Evolutionary conservation across 2,797 vertebrate genomes (phyloP).

Genomic region (Triplophysa bombifrons): DNA sequence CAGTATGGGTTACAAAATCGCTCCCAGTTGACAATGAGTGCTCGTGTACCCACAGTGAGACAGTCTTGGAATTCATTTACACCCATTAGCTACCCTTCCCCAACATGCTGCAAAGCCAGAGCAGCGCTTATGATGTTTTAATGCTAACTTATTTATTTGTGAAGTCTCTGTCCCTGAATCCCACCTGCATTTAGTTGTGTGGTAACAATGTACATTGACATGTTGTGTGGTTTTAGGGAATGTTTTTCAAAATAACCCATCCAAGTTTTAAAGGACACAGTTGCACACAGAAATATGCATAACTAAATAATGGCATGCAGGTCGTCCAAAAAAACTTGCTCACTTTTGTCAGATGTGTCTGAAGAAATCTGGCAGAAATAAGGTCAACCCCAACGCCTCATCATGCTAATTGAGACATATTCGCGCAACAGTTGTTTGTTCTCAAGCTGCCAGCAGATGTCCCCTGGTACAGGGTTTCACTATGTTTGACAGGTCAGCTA

Average conservation of each 20-base stretch:
- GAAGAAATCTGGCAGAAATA: neutral
- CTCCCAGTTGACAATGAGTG: constrained; percentile 67
- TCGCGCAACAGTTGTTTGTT: constrained; percentile 83
- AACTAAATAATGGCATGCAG: neutral
- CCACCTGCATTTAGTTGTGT: constrained; percentile 55
- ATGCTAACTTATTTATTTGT: constrained; percentile 66
- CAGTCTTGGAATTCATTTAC: constrained; percentile 82
- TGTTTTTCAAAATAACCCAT: constrained; percentile 6
- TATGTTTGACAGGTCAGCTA: constrained; percentile 65
- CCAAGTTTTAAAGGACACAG: neutral
- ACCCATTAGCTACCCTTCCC: constrained; percentile 72
- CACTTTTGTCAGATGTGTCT: neutral
- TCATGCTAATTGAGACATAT: constrained; percentile 85
- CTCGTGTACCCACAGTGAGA: constrained; percentile 75
- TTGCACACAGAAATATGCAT: neutral
- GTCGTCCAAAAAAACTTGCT: neutral
- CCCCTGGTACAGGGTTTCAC: constrained; percentile 74
- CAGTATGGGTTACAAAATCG: constrained; percentile 64
- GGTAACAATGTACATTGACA: constrained; percentile 49
- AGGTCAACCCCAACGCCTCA: constrained; percentile 62
- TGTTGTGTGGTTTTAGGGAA: constrained; percentile 16
- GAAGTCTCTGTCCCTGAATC: constrained; percentile 52
- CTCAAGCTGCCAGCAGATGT: constrained; percentile 88
- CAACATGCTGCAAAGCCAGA: constrained; percentile 63
- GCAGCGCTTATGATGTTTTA: constrained; percentile 68